phyloP scores from a whole-genome alignment of 2,797 vertebrate species.

The Pampus argenteus region DNA sequence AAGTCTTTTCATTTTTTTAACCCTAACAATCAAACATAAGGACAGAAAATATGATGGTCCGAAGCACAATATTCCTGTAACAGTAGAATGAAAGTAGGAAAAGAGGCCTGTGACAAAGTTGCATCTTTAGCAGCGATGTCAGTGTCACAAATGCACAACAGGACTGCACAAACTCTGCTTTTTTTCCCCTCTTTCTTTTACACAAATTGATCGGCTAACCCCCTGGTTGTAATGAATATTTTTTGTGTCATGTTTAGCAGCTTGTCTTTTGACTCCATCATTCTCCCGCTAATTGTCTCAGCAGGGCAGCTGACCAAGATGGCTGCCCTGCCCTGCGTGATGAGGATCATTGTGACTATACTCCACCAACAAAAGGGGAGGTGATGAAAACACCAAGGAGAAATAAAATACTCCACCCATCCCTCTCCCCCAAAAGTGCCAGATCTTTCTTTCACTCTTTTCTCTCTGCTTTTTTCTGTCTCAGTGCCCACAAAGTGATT shows the following conservation, averaged over 20 bases:
- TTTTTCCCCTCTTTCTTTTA: slow-evolving; percentile 12
- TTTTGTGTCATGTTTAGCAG: slow-evolving; percentile 63
- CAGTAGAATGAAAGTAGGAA: background rate
- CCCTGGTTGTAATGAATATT: slow-evolving; percentile 52
- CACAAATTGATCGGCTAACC: slow-evolving; percentile 34
- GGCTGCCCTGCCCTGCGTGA: slow-evolving; percentile 61
- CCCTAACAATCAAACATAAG: background rate
- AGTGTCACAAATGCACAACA: background rate
- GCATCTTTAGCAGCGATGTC: background rate
- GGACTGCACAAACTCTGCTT: background rate
- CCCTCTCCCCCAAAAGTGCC: slow-evolving; percentile 73
- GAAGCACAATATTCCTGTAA: background rate
- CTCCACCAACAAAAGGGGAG: slow-evolving; percentile 57
- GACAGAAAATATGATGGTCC: background rate
- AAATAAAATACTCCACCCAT: slow-evolving; percentile 77
- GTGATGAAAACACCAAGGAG: slow-evolving; percentile 70
- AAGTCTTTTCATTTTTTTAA: too few species aligned
- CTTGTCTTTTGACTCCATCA: slow-evolving; percentile 70
- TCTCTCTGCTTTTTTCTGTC: slow-evolving; percentile 72
- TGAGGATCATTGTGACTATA: slow-evolving; percentile 52
- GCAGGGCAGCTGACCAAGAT: slow-evolving; percentile 77
- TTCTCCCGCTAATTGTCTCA: slow-evolving; percentile 80
- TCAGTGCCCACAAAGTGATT: slow-evolving; percentile 84
- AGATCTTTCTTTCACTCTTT: slow-evolving; percentile 81
- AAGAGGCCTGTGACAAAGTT: background rate